Evolutionary conservation across 2,797 vertebrate species (phyloP).

Genomic region (Staurois parvus): DNA sequence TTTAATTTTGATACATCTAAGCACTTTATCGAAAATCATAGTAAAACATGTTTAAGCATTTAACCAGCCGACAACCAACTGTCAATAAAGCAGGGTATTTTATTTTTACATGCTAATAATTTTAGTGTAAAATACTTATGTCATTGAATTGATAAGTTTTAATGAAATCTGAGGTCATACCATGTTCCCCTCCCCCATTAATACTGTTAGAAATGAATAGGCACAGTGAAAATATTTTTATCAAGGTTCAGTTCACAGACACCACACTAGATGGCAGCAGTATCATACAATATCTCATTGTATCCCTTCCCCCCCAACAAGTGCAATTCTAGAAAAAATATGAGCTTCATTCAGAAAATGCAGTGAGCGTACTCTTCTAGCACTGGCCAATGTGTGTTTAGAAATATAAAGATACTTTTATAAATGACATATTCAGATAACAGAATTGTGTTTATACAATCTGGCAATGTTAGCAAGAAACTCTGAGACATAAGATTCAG

Average conservation of each 20-base stretch:
- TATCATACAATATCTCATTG: conserved; percentile 11
- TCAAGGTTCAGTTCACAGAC: conserved; percentile 30
- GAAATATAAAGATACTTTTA: conserved; percentile 15
- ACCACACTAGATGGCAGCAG: conserved; percentile 56
- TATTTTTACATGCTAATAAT: conserved; percentile 10
- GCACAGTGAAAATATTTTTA: neutral
- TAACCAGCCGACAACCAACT: conserved; percentile 9
- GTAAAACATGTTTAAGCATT: conserved; percentile 14
- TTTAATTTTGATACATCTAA: conserved; percentile 14
- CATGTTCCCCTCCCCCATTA: neutral
- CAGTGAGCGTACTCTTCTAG: conserved; percentile 23
- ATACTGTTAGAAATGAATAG: neutral
- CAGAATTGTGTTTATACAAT: neutral
- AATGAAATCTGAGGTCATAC: conserved; percentile 40
- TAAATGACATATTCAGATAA: neutral
- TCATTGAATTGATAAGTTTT: conserved; percentile 38
- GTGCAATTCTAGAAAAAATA: conserved; percentile 46
- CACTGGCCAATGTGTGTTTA: conserved; percentile 5
- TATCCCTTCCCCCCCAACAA: conserved; percentile 43
- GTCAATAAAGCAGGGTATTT: conserved; percentile 23
- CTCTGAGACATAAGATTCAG: neutral
- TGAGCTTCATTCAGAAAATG: conserved; percentile 51
- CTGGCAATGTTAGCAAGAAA: neutral
- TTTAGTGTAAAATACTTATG: conserved; percentile 36
- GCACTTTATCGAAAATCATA: neutral